Evolutionary conservation across 2,888 invertebrate species (phyloP).

Genomic region (Lacanobia oleracea): DNA sequence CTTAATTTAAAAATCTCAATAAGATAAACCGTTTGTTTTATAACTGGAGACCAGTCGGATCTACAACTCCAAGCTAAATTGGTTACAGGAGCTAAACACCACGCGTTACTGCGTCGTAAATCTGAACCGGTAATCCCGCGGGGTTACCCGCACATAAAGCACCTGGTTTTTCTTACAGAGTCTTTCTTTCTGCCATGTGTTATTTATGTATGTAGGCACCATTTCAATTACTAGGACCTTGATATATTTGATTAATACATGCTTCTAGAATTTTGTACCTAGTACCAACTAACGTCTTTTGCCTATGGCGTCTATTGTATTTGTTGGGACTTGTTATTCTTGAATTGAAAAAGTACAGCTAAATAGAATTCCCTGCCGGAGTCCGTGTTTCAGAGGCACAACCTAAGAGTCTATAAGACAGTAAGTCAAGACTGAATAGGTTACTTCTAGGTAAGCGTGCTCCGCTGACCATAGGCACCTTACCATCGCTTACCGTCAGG

Average conservation of each 20-base stretch:
- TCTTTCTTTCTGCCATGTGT: not conserved
- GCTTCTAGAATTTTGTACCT: not conserved
- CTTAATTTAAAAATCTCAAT: too few species aligned
- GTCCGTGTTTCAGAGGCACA: too few species aligned
- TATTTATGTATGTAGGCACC: not conserved
- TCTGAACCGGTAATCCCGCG: conserved; percentile 21
- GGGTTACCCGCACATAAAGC: not conserved
- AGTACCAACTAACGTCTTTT: not conserved
- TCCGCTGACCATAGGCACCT: too few species aligned
- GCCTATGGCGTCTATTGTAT: not conserved
- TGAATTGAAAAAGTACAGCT: not conserved
- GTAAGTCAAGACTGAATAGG: too few species aligned
- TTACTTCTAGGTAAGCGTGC: too few species aligned
- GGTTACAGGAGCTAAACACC: conserved; percentile 24
- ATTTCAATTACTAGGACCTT: not conserved
- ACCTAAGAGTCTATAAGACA: too few species aligned
- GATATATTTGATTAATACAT: not conserved
- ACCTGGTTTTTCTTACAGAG: conserved; percentile 3
- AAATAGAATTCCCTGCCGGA: too few species aligned
- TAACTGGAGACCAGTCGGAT: not conserved
- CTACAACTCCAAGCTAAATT: conserved; percentile 17
- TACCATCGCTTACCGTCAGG: too few species aligned
- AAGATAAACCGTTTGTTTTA: too few species aligned
- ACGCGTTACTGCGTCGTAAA: conserved; percentile 19
- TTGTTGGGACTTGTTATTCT: not conserved